Evolutionary conservation across 2,797 vertebrate genomes (phyloP), one percentile per base, ranked within the genome.

Genomic region (Psittacula echo): DNA sequence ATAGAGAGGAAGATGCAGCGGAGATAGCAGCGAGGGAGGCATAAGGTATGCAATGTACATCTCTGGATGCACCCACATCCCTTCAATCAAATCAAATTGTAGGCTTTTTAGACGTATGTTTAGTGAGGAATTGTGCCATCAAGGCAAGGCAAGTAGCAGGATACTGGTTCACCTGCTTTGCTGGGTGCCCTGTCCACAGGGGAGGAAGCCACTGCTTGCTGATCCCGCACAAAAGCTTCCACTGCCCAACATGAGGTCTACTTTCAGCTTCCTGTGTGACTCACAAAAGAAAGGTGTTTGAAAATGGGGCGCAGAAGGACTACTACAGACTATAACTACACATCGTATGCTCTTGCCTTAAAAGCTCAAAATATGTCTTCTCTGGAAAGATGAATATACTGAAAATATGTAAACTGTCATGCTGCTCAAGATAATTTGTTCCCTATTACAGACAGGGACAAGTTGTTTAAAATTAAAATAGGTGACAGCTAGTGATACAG

Each of bases 11-110:
- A 71, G 54, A 34, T 42, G 5, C 42, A n/a, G 68, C 6, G 2
- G 44, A 72, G 15, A 42, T 51, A 76, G 32, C 39, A 54, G 72
- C 0, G 5, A 53, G 77, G 39, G 5, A 53, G 77, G 39, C 30
- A 24, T 4, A 27, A 23, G 0, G 2, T 3, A 3, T 8, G 30
- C 9, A 7, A 41, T 2, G 3, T 6, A 0, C 4, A 7, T 29
- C 39, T 66, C 47, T 6, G 4, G 75, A 7, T 24, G 18, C 32
- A 39, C 5, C 5, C 45, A 34, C 23, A 13, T 42, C 51, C 50
- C 64, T 65, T 24, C 68, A n/a, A 1, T 7, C 23, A 56, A 9
- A 27, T 6, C 13, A 2, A 22, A 27, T 7, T 7, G 0, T 4
- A 14, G 26, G 14, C 21, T 67, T 62, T 53, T 45, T 2, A 68